Evolutionary conservation across 2,797 vertebrate genomes (phyloP), one percentile per base, ranked within the genome.

Genomic region (Peromyscus attwateri): DNA sequence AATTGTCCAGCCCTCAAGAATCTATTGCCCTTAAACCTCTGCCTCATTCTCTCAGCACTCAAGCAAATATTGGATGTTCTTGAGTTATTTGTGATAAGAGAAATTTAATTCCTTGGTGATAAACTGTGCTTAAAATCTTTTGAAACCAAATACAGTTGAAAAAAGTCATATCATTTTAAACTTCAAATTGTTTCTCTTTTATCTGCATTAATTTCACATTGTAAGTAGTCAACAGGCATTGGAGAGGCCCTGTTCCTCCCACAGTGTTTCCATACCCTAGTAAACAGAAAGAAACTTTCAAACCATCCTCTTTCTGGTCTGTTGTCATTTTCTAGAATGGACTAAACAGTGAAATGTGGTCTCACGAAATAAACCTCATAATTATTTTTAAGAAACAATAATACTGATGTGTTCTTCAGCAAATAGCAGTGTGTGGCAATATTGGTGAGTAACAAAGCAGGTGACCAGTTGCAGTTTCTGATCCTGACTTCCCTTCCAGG

Each of bases 61-160:
- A 55, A 25, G 55, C 40, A n/a, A 84, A 46, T 76, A 52, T 29
- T 6, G 23, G 25, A 29, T 73, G 4, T n/a, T 79, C 14, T 79
- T 1, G 0, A 77, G 43, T 92, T 94, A 73, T 83, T 92, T 89
- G 76, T 3, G 91, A 57, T 73, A 75, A 43, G 76, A 6, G 6
- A 79, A 3, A 3, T 16, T 91, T 46, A 95, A 68, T 27, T 29
- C 9, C 21, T 91, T 0, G 92, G 25, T 55, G 34, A 46, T 2
- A 11, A 87, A 55, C 13, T 94, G 82, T 49, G 25, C 75, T 17
- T 84, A 93, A 21, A 82, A 94, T 93, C 1, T 21, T 82, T 84
- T 96, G 23, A 96, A 96, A 64, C 2, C 89, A 96, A 95, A 29
- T n/a, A 79, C 49, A 5, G 10, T 93, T 92, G 49, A 71, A 91